Base-by-base conservation (phyloP, 2,113 vertebrate genomes). In the Podocnemis expansa region DNA sequence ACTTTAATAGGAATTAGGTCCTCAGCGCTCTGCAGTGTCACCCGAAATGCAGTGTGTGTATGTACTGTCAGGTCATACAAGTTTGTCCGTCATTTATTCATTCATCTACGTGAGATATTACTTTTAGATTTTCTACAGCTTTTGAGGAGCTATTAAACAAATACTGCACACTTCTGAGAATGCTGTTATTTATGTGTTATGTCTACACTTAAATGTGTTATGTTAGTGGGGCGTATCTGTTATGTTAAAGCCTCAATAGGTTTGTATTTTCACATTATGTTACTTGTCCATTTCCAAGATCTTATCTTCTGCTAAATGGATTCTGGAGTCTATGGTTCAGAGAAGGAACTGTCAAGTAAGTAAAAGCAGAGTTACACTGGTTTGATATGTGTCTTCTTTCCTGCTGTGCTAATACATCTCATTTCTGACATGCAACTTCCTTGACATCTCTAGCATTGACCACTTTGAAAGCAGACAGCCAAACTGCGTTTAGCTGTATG, bases 101-200 rank as follows among this genome's bases (percentile, higher is more conserved):
- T 58, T 75, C 45, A 54, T 89, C 91, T 89, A 34, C 38, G 75
- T 84, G 45, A 92, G 8, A 25, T 78, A 4, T 78, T 86, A 80
- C 43, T 75, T 58, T 52, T 45, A 84, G 78, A 78, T 17, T 19
- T 82, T 80, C 22, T 54, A 86, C 8, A 31, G 55, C 43, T 84
- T 82, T 31, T 7, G 43, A 80, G 56, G 49, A 22, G 8, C 55
- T 83, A 67, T 22, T 79, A 54, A 91, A 3, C 2, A 2, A 92
- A 80, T 41, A 2, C 6, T 86, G 0, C 73, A 22, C 79, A 91
- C 94, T 94, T 85, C 73, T 58, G 73, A 83, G 51, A 6, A 41
- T 79, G 31, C 73, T 92, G n/a, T 89, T 82, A 63, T 70, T 88
- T 82, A 56, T 49, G 87, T 89, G 4, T 80, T 75, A 80, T 38